These are phyloP conservation scores for Amphipoea oculea DNA, from an alignment of 2,888 invertebrate genomes.

Conservation along the genomic window DNA sequence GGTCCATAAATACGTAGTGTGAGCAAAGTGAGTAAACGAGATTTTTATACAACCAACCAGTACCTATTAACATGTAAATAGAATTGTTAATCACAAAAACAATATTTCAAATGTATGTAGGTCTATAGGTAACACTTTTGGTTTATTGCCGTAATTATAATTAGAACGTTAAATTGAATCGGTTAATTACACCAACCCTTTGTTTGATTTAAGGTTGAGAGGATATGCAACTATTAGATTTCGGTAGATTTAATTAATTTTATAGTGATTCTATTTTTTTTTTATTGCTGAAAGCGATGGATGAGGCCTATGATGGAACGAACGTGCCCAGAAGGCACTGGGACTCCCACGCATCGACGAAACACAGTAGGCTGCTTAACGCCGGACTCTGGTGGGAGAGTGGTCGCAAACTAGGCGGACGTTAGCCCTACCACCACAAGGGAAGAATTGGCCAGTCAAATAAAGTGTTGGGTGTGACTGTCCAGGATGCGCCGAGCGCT, in stretches of 20 bases:
- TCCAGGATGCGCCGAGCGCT: too few species aligned
- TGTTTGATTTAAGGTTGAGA: constrained; percentile 25
- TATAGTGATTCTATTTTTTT: constrained; percentile 17
- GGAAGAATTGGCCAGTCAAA: too few species aligned
- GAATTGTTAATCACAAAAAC: constrained; percentile 37
- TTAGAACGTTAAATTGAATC: constrained; percentile 27
- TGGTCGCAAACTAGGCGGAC: too few species aligned
- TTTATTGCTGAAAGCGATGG: too few species aligned
- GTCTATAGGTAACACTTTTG: constrained; percentile 51
- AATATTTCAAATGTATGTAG: constrained; percentile 51
- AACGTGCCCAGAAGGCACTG: too few species aligned
- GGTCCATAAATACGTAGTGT: constrained; percentile 22
- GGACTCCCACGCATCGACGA: too few species aligned
- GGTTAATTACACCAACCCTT: constrained; percentile 20
- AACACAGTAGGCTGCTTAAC: too few species aligned
- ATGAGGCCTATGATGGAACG: too few species aligned
- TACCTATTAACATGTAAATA: constrained; percentile 51
- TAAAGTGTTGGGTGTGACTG: too few species aligned
- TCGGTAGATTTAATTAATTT: constrained; percentile 21
- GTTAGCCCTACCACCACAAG: too few species aligned
- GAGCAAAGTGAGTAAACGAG: constrained; percentile 9
- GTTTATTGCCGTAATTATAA: constrained; percentile 42
- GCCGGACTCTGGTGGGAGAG: too few species aligned
- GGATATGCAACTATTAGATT: constrained; percentile 20
- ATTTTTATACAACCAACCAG: constrained; percentile 12